Conservation (phyloP, 2,113 vertebrate species). For the Agapornis roseicollis region DNA sequence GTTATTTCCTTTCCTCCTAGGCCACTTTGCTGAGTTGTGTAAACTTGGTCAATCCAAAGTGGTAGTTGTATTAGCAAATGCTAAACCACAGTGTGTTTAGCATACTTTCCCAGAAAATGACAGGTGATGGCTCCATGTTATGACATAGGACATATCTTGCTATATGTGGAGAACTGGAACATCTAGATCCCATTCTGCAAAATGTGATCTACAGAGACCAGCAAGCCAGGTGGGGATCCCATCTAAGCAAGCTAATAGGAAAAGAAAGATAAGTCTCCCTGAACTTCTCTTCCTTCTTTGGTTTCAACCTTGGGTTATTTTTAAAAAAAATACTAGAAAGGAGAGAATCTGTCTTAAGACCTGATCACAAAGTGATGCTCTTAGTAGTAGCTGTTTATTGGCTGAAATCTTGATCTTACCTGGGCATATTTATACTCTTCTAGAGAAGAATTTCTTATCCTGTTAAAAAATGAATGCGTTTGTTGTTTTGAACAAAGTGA, state of each 20-base stretch:
- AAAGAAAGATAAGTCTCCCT: neutral
- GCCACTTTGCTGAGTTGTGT: fast-evolving
- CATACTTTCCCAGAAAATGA: neutral
- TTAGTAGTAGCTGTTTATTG: neutral
- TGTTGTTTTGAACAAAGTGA: neutral
- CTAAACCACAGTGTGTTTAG: neutral
- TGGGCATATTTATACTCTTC: neutral
- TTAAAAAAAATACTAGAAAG: neutral
- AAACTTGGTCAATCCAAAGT: neutral
- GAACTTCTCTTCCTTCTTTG: neutral
- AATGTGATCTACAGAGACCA: neutral
- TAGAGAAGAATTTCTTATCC: neutral
- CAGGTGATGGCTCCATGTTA: neutral
- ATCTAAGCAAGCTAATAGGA: neutral
- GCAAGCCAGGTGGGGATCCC: fast-evolving
- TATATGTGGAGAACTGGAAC: fast-evolving
- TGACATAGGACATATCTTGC: neutral
- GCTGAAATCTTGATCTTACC: neutral
- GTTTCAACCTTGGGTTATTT: neutral
- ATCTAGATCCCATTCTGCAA: neutral
- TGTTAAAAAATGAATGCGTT: neutral
- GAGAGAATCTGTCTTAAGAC: neutral
- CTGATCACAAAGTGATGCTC: neutral
- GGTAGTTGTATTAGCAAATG: neutral
- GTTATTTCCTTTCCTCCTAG: neutral